These are phyloP conservation scores for Pachypsylla venusta DNA, from an alignment of 1,140 invertebrate species.

Conservation along the genomic window DNA sequence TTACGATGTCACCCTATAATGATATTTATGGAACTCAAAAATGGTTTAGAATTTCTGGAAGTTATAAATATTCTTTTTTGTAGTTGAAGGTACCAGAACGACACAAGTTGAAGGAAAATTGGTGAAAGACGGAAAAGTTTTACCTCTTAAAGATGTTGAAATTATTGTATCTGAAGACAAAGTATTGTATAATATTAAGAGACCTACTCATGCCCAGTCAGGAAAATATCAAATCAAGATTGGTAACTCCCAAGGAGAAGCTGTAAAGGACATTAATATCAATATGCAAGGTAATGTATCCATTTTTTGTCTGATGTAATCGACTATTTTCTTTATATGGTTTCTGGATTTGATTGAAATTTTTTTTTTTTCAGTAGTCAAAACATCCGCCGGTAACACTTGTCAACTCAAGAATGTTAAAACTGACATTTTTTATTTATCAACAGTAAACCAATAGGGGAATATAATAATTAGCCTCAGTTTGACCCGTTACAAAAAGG, in stretches of 20 bases:
- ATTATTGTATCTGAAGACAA: constrained; percentile 78
- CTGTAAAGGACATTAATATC: constrained; percentile 63
- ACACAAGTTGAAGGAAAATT: constrained; percentile 76
- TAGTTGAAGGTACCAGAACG: constrained; percentile 72
- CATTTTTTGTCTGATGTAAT: too few relatives aligned
- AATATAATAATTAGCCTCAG: too few relatives aligned
- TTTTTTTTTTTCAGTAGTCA: too few relatives aligned
- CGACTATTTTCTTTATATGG: too few relatives aligned
- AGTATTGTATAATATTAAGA: constrained; percentile 77
- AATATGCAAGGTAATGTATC: constrained; percentile 76
- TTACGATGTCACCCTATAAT: too few relatives aligned
- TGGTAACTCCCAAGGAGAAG: constrained; percentile 73
- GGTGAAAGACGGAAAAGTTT: constrained; percentile 69
- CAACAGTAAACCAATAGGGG: too few relatives aligned
- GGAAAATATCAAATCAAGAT: constrained; percentile 77
- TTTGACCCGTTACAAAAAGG: too few relatives aligned
- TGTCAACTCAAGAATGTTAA: too few relatives aligned
- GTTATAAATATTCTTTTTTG: constrained; percentile 21
- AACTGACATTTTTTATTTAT: too few relatives aligned
- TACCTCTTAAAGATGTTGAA: constrained; percentile 76
- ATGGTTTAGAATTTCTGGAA: neutral
- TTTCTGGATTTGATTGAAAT: too few relatives aligned
- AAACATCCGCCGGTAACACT: too few relatives aligned
- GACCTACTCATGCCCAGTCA: constrained; percentile 60
- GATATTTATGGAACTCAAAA: too few relatives aligned